phyloP scores from a whole-genome alignment of 2,113 vertebrate genomes.

The Phycodurus eques region DNA sequence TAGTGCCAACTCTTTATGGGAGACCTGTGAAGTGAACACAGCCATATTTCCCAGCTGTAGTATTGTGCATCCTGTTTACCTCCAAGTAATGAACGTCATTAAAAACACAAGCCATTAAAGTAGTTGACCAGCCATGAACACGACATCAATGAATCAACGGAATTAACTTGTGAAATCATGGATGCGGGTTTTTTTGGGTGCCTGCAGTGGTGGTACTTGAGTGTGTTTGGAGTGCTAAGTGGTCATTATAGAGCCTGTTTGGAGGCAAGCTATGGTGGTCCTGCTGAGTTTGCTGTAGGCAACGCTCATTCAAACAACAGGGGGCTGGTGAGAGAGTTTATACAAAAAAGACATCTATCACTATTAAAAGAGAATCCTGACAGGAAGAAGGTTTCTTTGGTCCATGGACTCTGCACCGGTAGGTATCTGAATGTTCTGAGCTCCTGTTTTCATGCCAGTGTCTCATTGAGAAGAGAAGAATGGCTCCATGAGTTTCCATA shows the following conservation, averaged over 20 bases:
- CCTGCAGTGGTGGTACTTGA: constrained; percentile 10
- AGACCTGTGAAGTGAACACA: background rate
- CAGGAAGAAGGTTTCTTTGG: constrained; percentile 2
- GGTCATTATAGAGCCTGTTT: constrained; percentile 45
- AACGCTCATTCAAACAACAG: constrained; percentile 51
- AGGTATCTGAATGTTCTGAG: background rate
- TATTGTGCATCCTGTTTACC: background rate
- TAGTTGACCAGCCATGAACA: constrained; percentile 1
- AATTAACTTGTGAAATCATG: constrained; percentile 6
- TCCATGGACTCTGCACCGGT: background rate
- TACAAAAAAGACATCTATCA: background rate
- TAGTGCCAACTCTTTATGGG: background rate
- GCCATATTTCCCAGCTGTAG: background rate
- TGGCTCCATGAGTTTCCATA: too few species aligned
- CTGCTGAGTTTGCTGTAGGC: constrained; percentile 50
- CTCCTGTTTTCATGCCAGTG: too few species aligned
- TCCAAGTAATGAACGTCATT: constrained; percentile 5
- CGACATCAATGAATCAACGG: constrained; percentile 4
- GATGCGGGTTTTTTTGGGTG: background rate
- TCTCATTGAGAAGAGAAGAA: too few species aligned
- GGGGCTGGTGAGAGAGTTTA: constrained; percentile 17
- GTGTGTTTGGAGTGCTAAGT: constrained; percentile 37
- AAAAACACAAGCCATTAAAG: constrained; percentile 17
- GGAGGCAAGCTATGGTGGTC: constrained; percentile 36
- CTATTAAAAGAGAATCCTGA: background rate